These are phyloP conservation scores for Struthidea cinerea DNA, from an alignment of 2,113 vertebrate species.

Conservation along the genomic window DNA sequence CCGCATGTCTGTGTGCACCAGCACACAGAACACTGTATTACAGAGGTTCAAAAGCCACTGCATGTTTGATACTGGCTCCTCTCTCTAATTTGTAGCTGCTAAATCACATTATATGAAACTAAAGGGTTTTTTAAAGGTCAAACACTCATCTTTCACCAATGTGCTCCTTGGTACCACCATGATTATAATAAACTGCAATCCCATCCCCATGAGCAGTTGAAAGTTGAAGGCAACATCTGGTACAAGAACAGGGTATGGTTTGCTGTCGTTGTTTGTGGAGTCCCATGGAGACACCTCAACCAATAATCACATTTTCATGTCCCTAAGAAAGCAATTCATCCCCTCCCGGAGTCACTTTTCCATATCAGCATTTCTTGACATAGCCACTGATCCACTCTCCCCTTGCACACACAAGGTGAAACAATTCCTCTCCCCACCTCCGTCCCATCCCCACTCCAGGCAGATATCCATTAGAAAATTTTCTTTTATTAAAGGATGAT, in stretches of 20 bases:
- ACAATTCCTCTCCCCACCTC: neutral
- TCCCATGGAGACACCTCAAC: neutral
- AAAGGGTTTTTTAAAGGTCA: neutral
- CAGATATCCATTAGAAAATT: neutral
- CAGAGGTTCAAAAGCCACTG: neutral
- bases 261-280: neutral
- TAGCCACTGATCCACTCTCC: neutral
- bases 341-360: neutral
- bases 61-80: neutral
- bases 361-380: neutral
- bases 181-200: neutral
- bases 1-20: neutral
- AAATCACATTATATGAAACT: neutral
- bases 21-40: neutral
- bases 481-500: neutral
- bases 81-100: neutral
- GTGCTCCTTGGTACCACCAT: neutral
- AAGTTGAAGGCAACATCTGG: neutral
- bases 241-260: neutral
- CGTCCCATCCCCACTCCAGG: neutral
- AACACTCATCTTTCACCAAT: neutral
- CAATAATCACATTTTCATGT: neutral
- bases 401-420: neutral
- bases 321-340: neutral
- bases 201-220: neutral